Base-by-base conservation (phyloP, 2,888 invertebrate genomes). In the Acronicta leporina region DNA sequence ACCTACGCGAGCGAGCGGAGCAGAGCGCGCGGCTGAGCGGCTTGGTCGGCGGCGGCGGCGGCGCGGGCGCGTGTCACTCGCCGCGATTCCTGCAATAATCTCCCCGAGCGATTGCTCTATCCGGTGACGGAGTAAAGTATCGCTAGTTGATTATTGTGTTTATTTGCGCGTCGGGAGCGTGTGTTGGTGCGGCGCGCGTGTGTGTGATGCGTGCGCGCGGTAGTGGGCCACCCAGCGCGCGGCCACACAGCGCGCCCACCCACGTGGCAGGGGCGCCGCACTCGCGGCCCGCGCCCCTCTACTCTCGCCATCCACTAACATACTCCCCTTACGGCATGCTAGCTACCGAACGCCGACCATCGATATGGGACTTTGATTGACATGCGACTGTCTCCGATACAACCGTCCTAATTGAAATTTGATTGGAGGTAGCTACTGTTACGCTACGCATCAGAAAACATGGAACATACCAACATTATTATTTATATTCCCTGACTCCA, bases 121-220 rank as follows among this genome's bases (percentile, higher is more conserved):
- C 93, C 92, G 91, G 92, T 92, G 93, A 92, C 92, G 91, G 91
- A 89, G 90, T 92, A 89, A 91, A 91, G 92, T 94, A 93, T 92
- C 92, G 92, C 91, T 91, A 89, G 92, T 90, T 93, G 92, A 92
- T 93, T 90, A 92, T 94, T 92, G 92, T 94, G 92, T 92, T 92
- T 93, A 92, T 92, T 92, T 92, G 92, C 92, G 91, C 87, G 87
- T 81, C 79, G 82, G 80, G 82, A 78, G 87, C 83, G 81, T 90
- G 92, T 92, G 90, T 87, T 82, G 78, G 89, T 88, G 90, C 78
- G 86, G 82, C 72, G 85, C 84, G 82, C 67, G 91, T 82, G 84
- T 86, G 89, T 89, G 92, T 87, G 91, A 84, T 86, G 89, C 87
- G 86, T 86, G 89, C 86, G 88, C 82, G 88, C 87, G 84, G 87